Base-by-base conservation (phyloP, 2,888 invertebrate genomes). In the Venusia cambrica region DNA sequence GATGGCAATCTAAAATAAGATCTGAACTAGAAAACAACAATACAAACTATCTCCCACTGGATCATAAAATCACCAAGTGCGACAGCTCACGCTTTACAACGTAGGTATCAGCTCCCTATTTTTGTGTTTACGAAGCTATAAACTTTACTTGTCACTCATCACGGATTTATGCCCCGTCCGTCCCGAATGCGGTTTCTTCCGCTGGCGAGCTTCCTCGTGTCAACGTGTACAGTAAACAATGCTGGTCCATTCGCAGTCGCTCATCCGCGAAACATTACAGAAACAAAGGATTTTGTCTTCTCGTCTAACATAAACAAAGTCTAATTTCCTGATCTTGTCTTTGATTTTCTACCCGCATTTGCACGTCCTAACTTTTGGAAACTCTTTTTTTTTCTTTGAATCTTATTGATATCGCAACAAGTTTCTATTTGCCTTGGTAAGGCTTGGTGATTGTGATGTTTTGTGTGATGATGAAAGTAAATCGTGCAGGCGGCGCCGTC, bases 131-230 rank as follows among this genome's bases (percentile, higher is more conserved):
- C 78, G 70, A 75, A 65, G 69, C 75, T 61, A 79, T 85, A 87
- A 85, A 85, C 69, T 81, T 80, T 69, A 76, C 78, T 79, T 87
- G 85, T 87, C 85, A 87, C 83, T 85, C 80, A 72, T 53, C 44
- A 63, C 62, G 73, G 73, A 79, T 87, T 85, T 85, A 85, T 70
- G 83, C 57, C 44, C 59, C 54, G 69, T 58, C 62, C 77, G 84
- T 72, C 79, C 84, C 73, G 69, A 75, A 85, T 87, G 85, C 59
- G 79, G 81, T 81, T 75, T 81, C 84, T 78, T 81, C 83, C 78
- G 77, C 75, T 73, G 75, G 73, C 76, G 72, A 77, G 72, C 78
- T 83, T 77, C 76, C 84, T 78, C 75, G 63, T 81, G 83, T 83
- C 84, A 80, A 76, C 80, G 71, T 62, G 53, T 63, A 61, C 66